A percentile compares a stretch with the other conserved stretches of the same genome.
Evolutionary conservation across 2,113 vertebrate species (phyloP).

Genomic region (Damaliscus lunatus): DNA sequence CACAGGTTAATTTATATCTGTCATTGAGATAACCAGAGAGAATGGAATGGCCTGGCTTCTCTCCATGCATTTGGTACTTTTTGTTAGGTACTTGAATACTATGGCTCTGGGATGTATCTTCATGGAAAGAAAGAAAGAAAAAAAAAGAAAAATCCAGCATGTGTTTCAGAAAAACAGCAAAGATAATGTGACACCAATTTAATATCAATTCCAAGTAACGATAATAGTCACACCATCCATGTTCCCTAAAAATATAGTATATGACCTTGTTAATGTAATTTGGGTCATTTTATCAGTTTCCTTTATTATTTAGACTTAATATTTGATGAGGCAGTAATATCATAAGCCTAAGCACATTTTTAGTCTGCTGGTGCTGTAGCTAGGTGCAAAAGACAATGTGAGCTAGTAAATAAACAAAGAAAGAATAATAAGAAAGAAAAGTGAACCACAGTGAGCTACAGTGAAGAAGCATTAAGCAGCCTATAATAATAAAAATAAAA

Average conservation of each 20-base stretch:
- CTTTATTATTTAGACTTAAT: not conserved
- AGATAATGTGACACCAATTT: not conserved
- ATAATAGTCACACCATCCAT: not conserved
- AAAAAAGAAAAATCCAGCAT: not conserved
- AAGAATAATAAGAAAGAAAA: not conserved
- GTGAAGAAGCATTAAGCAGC: not conserved
- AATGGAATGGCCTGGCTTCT: not conserved
- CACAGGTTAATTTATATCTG: conserved; percentile 24
- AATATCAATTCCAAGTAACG: not conserved
- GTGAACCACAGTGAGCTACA: not conserved
- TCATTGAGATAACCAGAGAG: not conserved
- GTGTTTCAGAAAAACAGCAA: not conserved
- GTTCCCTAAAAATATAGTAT: not conserved
- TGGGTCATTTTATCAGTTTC: not conserved
- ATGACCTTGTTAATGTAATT: not conserved
- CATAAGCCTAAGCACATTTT: not conserved
- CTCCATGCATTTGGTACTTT: not conserved
- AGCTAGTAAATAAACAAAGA: not conserved
- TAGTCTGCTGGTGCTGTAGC: not conserved
- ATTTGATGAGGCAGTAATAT: not conserved
- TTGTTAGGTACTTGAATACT: not conserved
- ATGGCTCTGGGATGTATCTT: not conserved
- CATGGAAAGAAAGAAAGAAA: not conserved
- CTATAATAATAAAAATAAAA: not conserved
- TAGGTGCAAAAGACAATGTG: not conserved